Conservation (phyloP, 2,113 vertebrate genomes). For the Nycticryphes semicollaris region DNA sequence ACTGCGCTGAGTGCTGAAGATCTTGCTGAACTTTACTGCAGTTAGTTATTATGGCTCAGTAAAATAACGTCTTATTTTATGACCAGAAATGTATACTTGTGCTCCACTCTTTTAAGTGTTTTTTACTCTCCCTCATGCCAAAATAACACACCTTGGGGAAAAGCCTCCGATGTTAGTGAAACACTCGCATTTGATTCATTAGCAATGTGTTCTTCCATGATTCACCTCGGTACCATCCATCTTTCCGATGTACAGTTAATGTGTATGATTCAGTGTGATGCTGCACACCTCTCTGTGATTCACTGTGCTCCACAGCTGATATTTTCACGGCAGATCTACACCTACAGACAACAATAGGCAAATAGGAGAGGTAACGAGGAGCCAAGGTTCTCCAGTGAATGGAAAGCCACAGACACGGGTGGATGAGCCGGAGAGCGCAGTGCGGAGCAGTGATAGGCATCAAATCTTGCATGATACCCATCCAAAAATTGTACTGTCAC, state of each 20-base stretch:
- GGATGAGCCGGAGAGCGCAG: background rate
- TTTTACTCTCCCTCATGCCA: background rate
- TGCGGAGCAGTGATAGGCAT: fast-evolving
- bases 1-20: background rate
- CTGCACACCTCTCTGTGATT: background rate
- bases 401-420: background rate
- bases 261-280: background rate
- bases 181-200: background rate
- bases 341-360: background rate
- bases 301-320: background rate
- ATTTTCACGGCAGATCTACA: background rate
- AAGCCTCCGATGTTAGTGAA: background rate
- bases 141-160: background rate
- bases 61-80: background rate
- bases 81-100: background rate
- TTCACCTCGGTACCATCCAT: background rate
- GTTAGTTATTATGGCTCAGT: background rate
- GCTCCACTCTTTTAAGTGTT: background rate
- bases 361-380: background rate
- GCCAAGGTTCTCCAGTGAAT: background rate
- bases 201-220: background rate
- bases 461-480: fast-evolving
- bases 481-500: background rate
- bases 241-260: background rate
- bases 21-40: background rate